Evolutionary conservation across 2,888 invertebrate genomes (phyloP).

Genomic region (Lysandra coridon): DNA sequence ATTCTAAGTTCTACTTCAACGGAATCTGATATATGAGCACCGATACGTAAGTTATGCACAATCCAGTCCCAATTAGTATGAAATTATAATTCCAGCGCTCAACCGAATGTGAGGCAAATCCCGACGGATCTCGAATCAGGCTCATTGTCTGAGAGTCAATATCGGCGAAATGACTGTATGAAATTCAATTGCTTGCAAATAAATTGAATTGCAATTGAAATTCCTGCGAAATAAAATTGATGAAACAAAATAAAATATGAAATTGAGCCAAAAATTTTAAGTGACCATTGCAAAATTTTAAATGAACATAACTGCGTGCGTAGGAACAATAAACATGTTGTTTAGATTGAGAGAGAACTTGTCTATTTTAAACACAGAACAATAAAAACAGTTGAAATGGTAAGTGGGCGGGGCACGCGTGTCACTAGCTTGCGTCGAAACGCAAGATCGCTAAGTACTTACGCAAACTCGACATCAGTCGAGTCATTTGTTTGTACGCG

Average conservation of each 20-base stretch:
- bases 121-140: not conserved
- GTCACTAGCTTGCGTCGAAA: too few relatives aligned
- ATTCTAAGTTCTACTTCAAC: not conserved
- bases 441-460: too few relatives aligned
- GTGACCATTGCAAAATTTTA: not conserved
- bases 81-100: not conserved
- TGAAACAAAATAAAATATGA: not conserved
- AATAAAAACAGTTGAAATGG: too few relatives aligned
- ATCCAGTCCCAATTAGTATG: not conserved
- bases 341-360: not conserved
- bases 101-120: not conserved
- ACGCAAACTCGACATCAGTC: too few relatives aligned
- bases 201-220: constrained; percentile 7
- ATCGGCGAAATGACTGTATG: not conserved
- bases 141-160: constrained; percentile 4
- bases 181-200: not conserved
- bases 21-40: not conserved
- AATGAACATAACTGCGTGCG: not conserved
- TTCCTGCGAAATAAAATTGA: not conserved
- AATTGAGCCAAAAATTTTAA: not conserved
- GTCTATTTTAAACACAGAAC: too few relatives aligned
- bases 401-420: too few relatives aligned
- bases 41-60: not conserved
- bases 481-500: too few relatives aligned
- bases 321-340: not conserved